Conservation (phyloP, 2,888 invertebrate genomes). For the Parascotia fuliginaria region DNA sequence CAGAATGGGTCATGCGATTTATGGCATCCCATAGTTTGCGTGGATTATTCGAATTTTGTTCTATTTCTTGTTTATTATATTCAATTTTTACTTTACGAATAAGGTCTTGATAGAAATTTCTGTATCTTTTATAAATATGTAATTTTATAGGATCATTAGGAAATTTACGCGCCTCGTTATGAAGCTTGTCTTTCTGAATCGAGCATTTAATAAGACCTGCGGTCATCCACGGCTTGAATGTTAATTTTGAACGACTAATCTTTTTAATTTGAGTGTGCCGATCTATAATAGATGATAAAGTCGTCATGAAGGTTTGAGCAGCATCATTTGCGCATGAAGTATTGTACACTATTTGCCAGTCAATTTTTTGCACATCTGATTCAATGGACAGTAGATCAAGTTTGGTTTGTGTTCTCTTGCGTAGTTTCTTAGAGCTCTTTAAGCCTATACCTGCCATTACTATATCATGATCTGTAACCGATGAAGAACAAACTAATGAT, state of each 20-base stretch:
- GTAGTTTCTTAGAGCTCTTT: neutral
- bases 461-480: neutral
- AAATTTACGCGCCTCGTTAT: neutral
- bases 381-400: neutral
- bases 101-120: neutral
- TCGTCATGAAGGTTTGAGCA: neutral
- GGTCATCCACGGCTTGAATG: slow-evolving; percentile 4
- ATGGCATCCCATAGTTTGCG: neutral
- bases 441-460: neutral
- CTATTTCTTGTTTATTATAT: neutral
- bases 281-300: neutral
- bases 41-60: neutral
- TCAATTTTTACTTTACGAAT: neutral
- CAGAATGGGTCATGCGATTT: neutral
- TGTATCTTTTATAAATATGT: neutral
- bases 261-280: neutral
- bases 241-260: neutral
- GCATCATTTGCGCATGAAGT: neutral
- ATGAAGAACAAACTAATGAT: neutral
- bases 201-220: neutral
- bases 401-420: too few relatives aligned
- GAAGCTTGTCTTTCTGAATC: neutral
- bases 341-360: neutral
- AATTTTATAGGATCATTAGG: neutral
- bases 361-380: neutral